Evolutionary conservation across 2,888 invertebrate species (phyloP).

Genomic region (Ennomos quercinarius): DNA sequence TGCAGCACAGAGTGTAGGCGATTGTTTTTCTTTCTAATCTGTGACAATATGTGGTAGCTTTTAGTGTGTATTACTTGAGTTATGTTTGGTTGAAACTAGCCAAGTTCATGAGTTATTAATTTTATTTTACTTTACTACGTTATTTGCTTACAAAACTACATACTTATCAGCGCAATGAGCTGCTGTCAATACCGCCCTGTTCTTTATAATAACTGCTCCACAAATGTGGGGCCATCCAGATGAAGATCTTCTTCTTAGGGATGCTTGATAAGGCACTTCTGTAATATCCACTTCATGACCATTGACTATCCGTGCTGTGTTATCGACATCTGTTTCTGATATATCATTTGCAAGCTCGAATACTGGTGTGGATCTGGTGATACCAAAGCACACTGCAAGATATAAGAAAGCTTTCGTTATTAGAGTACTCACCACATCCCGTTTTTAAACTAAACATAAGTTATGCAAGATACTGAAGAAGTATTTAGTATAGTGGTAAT

Average conservation of each 20-base stretch:
- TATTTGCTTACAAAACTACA: conserved; percentile 35
- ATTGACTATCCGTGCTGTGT: conserved; percentile 70
- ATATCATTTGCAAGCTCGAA: background rate
- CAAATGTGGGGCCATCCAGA: conserved; percentile 69
- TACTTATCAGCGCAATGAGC: conserved; percentile 72
- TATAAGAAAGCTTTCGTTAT: no score
- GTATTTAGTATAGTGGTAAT: background rate
- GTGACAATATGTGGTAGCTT: no score
- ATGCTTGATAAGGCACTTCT: conserved; percentile 74
- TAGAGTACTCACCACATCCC: no score
- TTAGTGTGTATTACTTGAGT: no score
- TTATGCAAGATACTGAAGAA: conserved; percentile 10
- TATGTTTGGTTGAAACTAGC: no score
- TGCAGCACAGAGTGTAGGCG: no score
- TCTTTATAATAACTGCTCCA: conserved; percentile 67
- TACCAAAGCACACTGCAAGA: conserved; percentile 11
- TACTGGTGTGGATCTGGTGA: conserved; percentile 42
- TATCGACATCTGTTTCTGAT: conserved; percentile 37
- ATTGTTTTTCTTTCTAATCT: no score
- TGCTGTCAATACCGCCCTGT: conserved; percentile 66
- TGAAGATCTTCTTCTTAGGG: conserved; percentile 53
- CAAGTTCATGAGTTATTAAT: no score
- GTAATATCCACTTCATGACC: conserved; percentile 72
- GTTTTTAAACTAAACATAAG: no score
- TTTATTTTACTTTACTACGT: no score